These are phyloP conservation scores for Planiliza haematocheilus DNA, from an alignment of 2,113 vertebrate species.

Conservation along the genomic window DNA sequence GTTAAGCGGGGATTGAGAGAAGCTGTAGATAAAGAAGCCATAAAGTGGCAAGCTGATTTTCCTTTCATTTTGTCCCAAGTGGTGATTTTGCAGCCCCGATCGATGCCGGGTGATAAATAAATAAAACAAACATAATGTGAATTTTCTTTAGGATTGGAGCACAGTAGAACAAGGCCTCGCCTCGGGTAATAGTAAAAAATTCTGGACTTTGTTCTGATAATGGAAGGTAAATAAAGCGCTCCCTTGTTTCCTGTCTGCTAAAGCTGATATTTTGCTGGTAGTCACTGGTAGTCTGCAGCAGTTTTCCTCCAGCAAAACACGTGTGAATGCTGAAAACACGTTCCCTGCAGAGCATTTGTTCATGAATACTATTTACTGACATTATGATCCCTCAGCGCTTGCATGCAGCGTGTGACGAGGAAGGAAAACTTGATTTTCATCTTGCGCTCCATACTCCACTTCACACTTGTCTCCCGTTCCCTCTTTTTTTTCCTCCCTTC, in stretches of 20 bases:
- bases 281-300: constrained; percentile 36
- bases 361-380: constrained; percentile 77
- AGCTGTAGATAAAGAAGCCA: constrained; percentile 52
- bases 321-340: constrained; percentile 46
- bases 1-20: constrained; percentile 13
- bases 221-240: constrained; percentile 57
- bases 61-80: constrained; percentile 70
- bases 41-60: constrained; percentile 63
- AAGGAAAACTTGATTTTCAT: constrained; percentile 58
- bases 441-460: constrained; percentile 32
- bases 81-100: constrained; percentile 55
- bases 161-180: constrained; percentile 51
- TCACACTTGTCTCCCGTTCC: neutral
- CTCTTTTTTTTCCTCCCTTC: constrained; percentile 16
- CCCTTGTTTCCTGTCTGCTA: constrained; percentile 34
- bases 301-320: constrained; percentile 41
- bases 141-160: constrained; percentile 70
- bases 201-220: constrained; percentile 48
- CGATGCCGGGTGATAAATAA: constrained; percentile 67
- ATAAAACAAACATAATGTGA: constrained; percentile 64
- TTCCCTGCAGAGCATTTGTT: constrained; percentile 56
- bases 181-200: constrained; percentile 8
- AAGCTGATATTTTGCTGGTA: constrained; percentile 44
- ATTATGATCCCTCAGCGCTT: constrained; percentile 67
- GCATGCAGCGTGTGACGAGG: constrained; percentile 27